Conservation (phyloP, 1,140 invertebrate genomes). For the Aethina tumida region DNA sequence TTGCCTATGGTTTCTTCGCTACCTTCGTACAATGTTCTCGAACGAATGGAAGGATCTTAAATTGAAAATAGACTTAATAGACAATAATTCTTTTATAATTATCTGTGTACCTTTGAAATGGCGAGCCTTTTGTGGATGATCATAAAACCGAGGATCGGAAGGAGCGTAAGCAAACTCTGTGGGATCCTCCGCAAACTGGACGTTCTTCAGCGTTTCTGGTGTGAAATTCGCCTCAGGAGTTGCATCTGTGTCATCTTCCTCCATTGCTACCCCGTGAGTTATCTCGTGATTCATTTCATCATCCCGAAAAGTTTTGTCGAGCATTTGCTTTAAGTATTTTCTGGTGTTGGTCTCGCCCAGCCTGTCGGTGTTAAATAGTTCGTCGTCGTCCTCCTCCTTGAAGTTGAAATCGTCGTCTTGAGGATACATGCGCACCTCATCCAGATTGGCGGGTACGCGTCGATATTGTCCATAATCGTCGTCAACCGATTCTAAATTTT, state of each 20-base stretch:
- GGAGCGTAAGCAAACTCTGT: slow-evolving; percentile 27
- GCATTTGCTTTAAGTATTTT: slow-evolving; percentile 2
- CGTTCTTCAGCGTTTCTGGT: slow-evolving; percentile 10
- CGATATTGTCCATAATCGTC: too few species aligned
- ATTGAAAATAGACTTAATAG: background rate
- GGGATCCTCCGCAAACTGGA: slow-evolving; percentile 19
- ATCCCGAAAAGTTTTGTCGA: background rate
- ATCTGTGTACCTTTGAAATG: background rate
- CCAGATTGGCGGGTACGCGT: too few species aligned
- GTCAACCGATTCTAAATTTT: too few species aligned
- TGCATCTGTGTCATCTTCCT: slow-evolving; percentile 10
- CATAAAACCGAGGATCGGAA: slow-evolving; percentile 27
- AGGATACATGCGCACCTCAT: slow-evolving; percentile 21
- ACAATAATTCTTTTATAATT: slow-evolving; percentile 3
- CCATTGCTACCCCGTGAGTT: slow-evolving; percentile 7
- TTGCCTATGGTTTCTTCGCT: background rate
- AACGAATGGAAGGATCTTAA: background rate
- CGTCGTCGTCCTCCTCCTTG: slow-evolving; percentile 13
- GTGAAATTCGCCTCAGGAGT: slow-evolving; percentile 9
- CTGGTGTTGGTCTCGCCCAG: slow-evolving; percentile 8
- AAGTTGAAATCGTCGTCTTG: slow-evolving; percentile 23
- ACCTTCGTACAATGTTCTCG: background rate
- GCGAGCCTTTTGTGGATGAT: slow-evolving; percentile 1
- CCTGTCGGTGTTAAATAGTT: slow-evolving; percentile 2
- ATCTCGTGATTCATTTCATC: slow-evolving; percentile 5